phyloP scores from a whole-genome alignment of 2,888 invertebrate genomes.

The Saturnia japonica region DNA sequence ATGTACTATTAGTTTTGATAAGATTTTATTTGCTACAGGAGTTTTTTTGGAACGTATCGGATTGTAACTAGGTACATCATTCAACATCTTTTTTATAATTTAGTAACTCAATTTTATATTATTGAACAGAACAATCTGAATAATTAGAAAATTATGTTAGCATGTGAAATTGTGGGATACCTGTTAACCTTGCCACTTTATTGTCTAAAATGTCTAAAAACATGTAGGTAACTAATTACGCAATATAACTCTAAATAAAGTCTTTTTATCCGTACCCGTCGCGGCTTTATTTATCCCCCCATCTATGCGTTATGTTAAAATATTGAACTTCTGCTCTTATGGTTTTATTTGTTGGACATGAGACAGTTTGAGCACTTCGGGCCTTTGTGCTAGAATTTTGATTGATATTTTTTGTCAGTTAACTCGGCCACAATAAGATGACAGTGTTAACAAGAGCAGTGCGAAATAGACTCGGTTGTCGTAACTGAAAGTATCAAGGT shows the following conservation, averaged over 20 bases:
- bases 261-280: conserved; percentile 59
- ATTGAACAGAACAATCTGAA: neutral
- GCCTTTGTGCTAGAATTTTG: conserved; percentile 81
- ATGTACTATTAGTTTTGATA: neutral
- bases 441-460: conserved; percentile 79
- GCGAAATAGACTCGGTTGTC: conserved; percentile 72
- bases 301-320: conserved; percentile 48
- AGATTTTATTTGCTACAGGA: neutral
- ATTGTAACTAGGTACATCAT: neutral
- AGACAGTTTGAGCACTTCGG: conserved; percentile 69
- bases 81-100: neutral
- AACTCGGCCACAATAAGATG: conserved; percentile 80
- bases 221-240: too few relatives aligned
- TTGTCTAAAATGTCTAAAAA: conserved; percentile 24
- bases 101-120: neutral
- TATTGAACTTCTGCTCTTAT: conserved; percentile 51
- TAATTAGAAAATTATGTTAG: neutral
- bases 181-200: neutral
- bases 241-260: conserved; percentile 61
- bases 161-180: neutral
- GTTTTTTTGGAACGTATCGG: conserved; percentile 2
- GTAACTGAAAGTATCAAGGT: conserved; percentile 82
- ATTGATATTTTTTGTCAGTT: conserved; percentile 81
- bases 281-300: conserved; percentile 52
- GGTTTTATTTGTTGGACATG: conserved; percentile 54